A percentile compares a stretch with the other conserved stretches of the same genome.
These are phyloP conservation scores for Calosoma granatense DNA, from an alignment of 1,140 invertebrate genomes.

Conservation along the genomic window DNA sequence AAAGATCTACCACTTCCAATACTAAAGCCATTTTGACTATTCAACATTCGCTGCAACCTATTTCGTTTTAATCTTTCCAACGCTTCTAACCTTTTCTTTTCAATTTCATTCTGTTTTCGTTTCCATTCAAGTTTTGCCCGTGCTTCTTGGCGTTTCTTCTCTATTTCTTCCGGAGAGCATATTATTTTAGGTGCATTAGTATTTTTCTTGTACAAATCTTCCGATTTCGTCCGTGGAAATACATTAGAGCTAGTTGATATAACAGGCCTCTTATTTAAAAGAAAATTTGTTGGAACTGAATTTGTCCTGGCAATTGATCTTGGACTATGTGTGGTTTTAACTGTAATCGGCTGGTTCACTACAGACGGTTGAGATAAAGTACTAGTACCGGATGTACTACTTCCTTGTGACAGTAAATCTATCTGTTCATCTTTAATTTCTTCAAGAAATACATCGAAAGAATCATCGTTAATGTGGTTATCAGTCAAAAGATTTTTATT, in stretches of 20 bases:
- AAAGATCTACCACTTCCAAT: no score
- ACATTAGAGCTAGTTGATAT: neutral
- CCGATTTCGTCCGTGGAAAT: constrained; percentile 1
- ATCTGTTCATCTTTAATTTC: constrained; percentile 17
- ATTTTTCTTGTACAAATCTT: constrained; percentile 16
- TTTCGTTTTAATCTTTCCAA: constrained; percentile 23
- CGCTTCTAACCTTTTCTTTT: constrained; percentile 27
- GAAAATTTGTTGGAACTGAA: neutral
- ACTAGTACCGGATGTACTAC: constrained; percentile 3
- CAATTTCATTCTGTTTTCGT: constrained; percentile 26
- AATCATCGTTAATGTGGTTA: constrained; percentile 21
- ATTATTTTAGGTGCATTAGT: constrained; percentile 15
- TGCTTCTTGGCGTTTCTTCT: constrained; percentile 28
- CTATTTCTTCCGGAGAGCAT: constrained; percentile 29
- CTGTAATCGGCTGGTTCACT: constrained; percentile 13
- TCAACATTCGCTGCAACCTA: constrained; percentile 17
- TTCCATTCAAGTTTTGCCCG: constrained; percentile 26
- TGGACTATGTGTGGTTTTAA: constrained; percentile 14
- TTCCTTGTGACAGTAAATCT: constrained; percentile 7
- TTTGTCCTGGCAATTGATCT: neutral
- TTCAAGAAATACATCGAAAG: constrained; percentile 21
- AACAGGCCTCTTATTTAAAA: neutral
- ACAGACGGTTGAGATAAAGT: constrained; percentile 8
- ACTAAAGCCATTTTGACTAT: no score
- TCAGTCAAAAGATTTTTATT: constrained; percentile 10